phyloP scores from a whole-genome alignment of 2,888 invertebrate genomes.

The Melieria picta region DNA sequence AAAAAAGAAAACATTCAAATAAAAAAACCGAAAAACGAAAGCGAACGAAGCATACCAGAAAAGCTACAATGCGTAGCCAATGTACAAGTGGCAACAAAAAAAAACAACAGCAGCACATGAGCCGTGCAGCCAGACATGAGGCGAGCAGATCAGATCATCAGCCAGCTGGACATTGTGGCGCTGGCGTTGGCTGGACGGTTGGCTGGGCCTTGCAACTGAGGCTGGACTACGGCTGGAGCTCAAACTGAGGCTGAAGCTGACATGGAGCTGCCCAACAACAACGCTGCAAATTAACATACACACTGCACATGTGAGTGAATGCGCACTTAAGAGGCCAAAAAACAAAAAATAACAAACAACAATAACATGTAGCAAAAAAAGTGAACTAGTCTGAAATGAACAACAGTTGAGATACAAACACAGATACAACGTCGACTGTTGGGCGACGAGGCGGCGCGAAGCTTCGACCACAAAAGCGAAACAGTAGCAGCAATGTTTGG shows the following conservation, averaged over 20 bases:
- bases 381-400: no score
- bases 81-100: constrained; percentile 2
- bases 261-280: background rate
- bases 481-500: no score
- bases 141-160: constrained; percentile 5
- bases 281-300: constrained; percentile 15
- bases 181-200: background rate
- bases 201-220: background rate
- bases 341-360: background rate
- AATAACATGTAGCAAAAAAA: background rate
- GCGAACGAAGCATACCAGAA: constrained; percentile 22
- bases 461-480: no score
- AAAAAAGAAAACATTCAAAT: constrained; percentile 37
- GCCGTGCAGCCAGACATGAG: constrained; percentile 16
- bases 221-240: background rate
- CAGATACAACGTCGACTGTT: no score
- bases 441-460: no score
- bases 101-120: constrained; percentile 9
- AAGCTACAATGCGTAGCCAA: constrained; percentile 28
- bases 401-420: no score
- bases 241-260: constrained; percentile 6
- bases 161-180: constrained; percentile 26
- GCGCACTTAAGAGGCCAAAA: no score
- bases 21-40: constrained; percentile 1
- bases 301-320: no score